Evolutionary conservation across 1,140 invertebrate genomes (phyloP).

Genomic region (Bombus waltoni): DNA sequence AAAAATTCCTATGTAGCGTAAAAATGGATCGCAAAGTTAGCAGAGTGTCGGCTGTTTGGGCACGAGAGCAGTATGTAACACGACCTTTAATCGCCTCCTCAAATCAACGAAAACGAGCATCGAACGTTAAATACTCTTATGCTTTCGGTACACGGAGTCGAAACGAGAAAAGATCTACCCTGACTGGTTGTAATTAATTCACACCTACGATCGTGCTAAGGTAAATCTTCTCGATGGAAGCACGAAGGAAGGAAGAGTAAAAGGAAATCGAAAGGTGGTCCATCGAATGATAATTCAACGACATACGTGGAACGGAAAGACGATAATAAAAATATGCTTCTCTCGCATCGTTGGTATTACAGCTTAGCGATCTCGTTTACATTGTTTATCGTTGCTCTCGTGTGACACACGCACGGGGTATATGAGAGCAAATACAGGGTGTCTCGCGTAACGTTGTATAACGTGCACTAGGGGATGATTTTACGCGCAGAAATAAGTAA

Average conservation of each 20-base stretch:
- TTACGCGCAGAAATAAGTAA: too few relatives aligned
- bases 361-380: conserved; percentile 44
- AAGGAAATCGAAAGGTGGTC: not conserved
- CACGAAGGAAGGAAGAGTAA: not conserved
- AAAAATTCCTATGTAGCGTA: not conserved
- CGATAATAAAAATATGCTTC: conserved; percentile 16
- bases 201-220: conserved; percentile 23
- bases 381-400: conserved; percentile 54
- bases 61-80: conserved; percentile 8
- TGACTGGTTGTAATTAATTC: conserved; percentile 35
- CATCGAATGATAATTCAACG: conserved; percentile 12
- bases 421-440: conserved; percentile 18
- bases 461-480: too few relatives aligned
- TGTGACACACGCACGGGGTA: not conserved
- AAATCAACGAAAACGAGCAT: conserved; percentile 42
- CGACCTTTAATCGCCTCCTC: conserved; percentile 38
- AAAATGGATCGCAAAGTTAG: not conserved
- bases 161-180: not conserved
- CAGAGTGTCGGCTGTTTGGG: too few relatives aligned
- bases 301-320: too few relatives aligned
- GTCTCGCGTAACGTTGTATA: not conserved
- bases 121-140: conserved; percentile 21
- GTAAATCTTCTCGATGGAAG: not conserved
- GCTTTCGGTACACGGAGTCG: conserved; percentile 21
- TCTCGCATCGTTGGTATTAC: not conserved